These are phyloP conservation scores for Ascaphus truei DNA, from an alignment of 2,113 vertebrate genomes.

Conservation along the genomic window DNA sequence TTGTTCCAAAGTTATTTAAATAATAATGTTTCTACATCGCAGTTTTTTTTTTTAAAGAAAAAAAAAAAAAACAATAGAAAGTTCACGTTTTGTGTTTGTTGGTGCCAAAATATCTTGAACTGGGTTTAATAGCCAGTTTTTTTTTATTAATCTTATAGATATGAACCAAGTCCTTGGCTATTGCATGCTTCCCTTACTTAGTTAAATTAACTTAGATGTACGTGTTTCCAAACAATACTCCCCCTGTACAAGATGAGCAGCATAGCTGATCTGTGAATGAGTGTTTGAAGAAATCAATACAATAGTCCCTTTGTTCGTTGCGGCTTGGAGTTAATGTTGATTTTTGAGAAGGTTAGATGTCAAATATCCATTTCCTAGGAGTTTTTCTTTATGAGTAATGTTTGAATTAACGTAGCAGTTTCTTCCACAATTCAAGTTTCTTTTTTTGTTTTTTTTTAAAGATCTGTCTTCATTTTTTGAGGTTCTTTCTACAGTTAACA, in stretches of 20 bases:
- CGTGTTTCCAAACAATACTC: background rate
- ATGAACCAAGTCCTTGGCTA: background rate
- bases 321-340: background rate
- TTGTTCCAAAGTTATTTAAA: background rate
- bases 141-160: background rate
- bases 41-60: background rate
- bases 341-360: too few species aligned
- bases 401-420: too few species aligned
- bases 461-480: too few species aligned
- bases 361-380: too few species aligned
- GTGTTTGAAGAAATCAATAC: background rate
- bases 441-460: too few species aligned
- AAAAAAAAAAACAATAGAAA: background rate
- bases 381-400: too few species aligned
- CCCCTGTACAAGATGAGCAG: background rate
- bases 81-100: background rate
- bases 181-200: background rate
- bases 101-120: background rate
- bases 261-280: background rate
- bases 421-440: too few species aligned
- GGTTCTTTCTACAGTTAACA: too few species aligned
- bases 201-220: background rate
- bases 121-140: background rate
- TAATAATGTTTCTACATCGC: background rate
- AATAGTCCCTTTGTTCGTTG: conserved; percentile 15